Evolutionary conservation across 2,888 invertebrate species (phyloP).

Genomic region (Drosophila sordidula): DNA sequence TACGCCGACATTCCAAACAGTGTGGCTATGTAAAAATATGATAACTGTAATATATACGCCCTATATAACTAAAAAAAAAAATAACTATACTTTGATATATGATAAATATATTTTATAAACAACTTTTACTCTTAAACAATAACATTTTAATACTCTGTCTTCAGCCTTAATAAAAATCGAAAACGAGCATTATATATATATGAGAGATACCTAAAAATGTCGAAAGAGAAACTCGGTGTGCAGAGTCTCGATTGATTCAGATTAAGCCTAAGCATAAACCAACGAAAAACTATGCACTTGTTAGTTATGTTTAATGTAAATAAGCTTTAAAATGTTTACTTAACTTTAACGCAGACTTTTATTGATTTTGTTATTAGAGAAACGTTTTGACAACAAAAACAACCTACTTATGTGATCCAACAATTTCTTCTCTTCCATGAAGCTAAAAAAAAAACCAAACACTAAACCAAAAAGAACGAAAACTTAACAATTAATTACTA

Average conservation of each 20-base stretch:
- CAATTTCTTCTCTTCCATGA: constrained; percentile 77
- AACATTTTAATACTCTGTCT: constrained; percentile 75
- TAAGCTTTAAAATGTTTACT: constrained; percentile 65
- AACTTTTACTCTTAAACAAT: constrained; percentile 74
- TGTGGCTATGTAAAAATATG: constrained; percentile 58
- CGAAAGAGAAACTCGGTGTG: constrained; percentile 12
- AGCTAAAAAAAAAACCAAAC: constrained; percentile 40
- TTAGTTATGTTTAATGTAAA: constrained; percentile 72
- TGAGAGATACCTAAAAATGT: constrained; percentile 22
- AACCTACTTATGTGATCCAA: constrained; percentile 78
- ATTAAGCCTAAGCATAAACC: constrained; percentile 46
- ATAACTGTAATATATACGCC: constrained; percentile 65
- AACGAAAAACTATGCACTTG: constrained; percentile 57
- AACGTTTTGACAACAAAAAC: constrained; percentile 45
- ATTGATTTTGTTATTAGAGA: constrained; percentile 54
- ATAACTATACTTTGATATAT: constrained; percentile 71
- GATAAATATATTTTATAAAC: constrained; percentile 74
- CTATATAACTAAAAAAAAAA: constrained; percentile 48
- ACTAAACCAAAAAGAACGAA: constrained; percentile 18
- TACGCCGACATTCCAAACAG: constrained; percentile 15
- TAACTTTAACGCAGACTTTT: constrained; percentile 38
- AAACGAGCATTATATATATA: constrained; percentile 6
- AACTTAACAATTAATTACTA: constrained; percentile 28
- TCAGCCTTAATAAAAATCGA: constrained; percentile 66
- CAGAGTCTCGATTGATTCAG: constrained; percentile 26